Base-by-base conservation (phyloP, 64 coral and sea anemone genomes). In the Cladopsammia gracilis region DNA sequence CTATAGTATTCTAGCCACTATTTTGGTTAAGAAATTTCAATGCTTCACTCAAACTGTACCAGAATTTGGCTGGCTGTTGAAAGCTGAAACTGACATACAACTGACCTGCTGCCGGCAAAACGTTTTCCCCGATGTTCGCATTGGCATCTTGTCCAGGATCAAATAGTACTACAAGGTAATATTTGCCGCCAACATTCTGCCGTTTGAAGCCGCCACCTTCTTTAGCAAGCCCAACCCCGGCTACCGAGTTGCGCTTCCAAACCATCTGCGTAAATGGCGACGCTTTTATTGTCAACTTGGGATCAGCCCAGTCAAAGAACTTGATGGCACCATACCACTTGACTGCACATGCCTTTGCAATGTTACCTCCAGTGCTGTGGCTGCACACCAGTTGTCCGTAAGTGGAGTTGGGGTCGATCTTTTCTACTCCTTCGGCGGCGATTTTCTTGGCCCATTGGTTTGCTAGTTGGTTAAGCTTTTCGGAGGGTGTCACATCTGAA, bases 231-330 rank as follows among this genome's bases (percentile, higher is more conserved):
- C 91, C 91, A 25, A 93, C 91, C 3, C 91, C 91, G 2, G 76
- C 62, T 19, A 42, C 66, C 0, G 71, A 52, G 62, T 51, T 78
- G 6, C 48, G 18, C 25, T 93, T 86, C 91, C 91, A 93, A 42
- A 93, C 83, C 56, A 93, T 20, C 22, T 75, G 82, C 10, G 75
- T 70, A 47, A 93, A 93, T 3, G 64, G 70, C 14, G 81, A 61
- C 19, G 91, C 16, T 52, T 93, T 93, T 23, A 52, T 11, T 54
- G 91, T 86, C 50, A 93, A 25, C 23, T 49, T 69, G 14, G 91
- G 82, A 65, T 78, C 56, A 4, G 91, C 45, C 91, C 91, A 93
- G 58, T 93, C 91, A 79, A 68, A 93, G 58, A 77, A 83, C 60
- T 58, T 58, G 68, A 88, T 46, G 18, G 68, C 86, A 10, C 86